phyloP scores from a whole-genome alignment of 2,888 invertebrate genomes.

The Lithophane leautieri region DNA sequence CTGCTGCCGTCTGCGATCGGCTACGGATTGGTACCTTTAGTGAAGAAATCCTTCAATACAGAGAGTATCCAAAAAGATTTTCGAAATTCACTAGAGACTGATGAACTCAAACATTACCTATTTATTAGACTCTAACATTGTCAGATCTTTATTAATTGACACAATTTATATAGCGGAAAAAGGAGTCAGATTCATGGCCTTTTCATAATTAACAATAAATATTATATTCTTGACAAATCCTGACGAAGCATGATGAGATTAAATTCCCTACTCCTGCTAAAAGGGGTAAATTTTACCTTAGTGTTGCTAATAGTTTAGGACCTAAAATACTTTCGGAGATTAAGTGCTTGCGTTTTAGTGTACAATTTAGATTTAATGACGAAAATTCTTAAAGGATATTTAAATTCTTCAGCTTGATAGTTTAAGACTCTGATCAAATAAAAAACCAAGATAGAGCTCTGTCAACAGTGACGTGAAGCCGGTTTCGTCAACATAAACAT shows the following conservation, averaged over 20 bases:
- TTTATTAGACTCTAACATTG: slow-evolving; percentile 67
- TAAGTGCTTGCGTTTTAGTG: slow-evolving; percentile 29
- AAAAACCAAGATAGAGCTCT: too few species aligned
- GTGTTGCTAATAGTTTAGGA: slow-evolving; percentile 22
- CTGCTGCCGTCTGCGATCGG: too few species aligned
- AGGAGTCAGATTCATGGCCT: slow-evolving; percentile 75
- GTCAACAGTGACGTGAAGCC: too few species aligned
- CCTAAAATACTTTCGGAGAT: slow-evolving; percentile 35
- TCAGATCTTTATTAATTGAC: slow-evolving; percentile 79
- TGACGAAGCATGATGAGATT: slow-evolving; percentile 52
- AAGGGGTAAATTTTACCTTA: slow-evolving; percentile 34
- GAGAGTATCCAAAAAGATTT: too few species aligned
- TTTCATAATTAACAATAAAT: slow-evolving; percentile 79
- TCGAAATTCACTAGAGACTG: background rate
- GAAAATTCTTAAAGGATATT: slow-evolving; percentile 35
- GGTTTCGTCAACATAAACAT: too few species aligned
- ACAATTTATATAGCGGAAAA: slow-evolving; percentile 75
- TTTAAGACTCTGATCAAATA: background rate
- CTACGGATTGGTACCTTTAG: too few species aligned
- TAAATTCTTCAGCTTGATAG: slow-evolving; percentile 29
- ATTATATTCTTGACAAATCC: slow-evolving; percentile 69
- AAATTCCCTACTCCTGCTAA: slow-evolving; percentile 45
- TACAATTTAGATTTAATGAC: slow-evolving; percentile 38
- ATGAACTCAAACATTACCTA: slow-evolving; percentile 54
- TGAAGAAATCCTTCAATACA: background rate